Evolutionary conservation across 1,140 invertebrate genomes (phyloP), one percentile per base, ranked within the genome.

Genomic region (Micrasema longulum): DNA sequence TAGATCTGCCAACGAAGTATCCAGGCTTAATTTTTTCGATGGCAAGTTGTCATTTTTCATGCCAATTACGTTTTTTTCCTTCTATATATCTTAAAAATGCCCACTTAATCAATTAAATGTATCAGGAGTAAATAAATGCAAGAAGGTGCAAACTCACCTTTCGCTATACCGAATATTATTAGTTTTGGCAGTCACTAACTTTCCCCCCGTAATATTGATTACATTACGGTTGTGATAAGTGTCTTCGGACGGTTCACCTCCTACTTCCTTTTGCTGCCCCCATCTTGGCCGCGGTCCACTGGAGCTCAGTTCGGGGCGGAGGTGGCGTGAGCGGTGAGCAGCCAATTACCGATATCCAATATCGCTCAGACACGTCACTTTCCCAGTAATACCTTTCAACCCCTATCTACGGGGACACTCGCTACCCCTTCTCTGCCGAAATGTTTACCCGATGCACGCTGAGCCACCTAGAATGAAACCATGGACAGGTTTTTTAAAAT

Each of bases 261-360:
- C n/a, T n/a, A n/a, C n/a, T n/a, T n/a, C n/a, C n/a, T n/a, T n/a
- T n/a, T 12, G 48, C 22, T 22, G 12, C 20, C 7, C 6, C 22
- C 6, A 20, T 35, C 53, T 31, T 31, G 45, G 45, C 16, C 9
- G n/a, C n/a, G 2, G 7, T 5, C 45, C n/a, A 9, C n/a, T 18
- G 45, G 20, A 48, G n/a, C n/a, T n/a, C 16, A n/a, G n/a, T n/a
- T n/a, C n/a, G n/a, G n/a, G 2, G 50, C 14, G 55, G 7, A 9
- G 11, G 47, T 2, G 52, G 55, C 6, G 1, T 0, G 47, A 20
- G 52, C 1, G 31, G 55, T 1, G 38, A n/a, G 31, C 31, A 9
- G 14, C 57, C 57, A 62, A 62, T 62, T 62, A 62, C 57, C 57
- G 16, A 62, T 62, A 62, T 62, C 57, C 57, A 62, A 62, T 62